Conservation (phyloP, 2,113 vertebrate genomes). For the Cettia cetti region DNA sequence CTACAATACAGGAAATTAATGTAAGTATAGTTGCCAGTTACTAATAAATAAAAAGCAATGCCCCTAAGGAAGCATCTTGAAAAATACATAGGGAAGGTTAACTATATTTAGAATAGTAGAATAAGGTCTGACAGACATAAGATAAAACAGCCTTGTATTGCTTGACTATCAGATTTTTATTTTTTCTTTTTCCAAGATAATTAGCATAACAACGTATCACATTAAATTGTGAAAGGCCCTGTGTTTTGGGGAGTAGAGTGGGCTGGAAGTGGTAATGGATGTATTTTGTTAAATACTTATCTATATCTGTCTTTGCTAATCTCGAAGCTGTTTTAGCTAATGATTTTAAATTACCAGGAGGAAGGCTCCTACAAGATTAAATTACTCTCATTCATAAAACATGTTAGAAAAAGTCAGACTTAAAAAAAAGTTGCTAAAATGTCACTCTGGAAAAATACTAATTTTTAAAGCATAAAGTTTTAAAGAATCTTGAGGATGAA, state of each 20-base stretch:
- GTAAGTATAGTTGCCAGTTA: not conserved
- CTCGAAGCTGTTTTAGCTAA: not conserved
- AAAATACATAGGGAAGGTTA: not conserved
- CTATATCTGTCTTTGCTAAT: not conserved
- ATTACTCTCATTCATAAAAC: not conserved
- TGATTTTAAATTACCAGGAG: not conserved
- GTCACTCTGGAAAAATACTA: not conserved
- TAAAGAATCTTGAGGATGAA: not conserved
- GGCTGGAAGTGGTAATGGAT: not conserved
- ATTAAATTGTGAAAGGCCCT: not conserved
- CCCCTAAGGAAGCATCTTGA: not conserved
- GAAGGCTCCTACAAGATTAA: not conserved
- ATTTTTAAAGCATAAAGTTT: not conserved
- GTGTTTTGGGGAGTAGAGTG: not conserved
- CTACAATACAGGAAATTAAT: not conserved
- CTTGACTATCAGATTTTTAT: fast-evolving
- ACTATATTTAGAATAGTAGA: not conserved
- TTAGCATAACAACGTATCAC: not conserved
- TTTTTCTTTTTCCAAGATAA: not conserved
- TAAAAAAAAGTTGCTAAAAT: not conserved
- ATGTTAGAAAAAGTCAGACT: not conserved
- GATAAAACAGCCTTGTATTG: not conserved
- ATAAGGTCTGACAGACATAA: not conserved
- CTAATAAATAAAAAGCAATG: not conserved
- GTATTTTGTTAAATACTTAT: not conserved